Evolutionary conservation across 2,888 invertebrate species (phyloP).

Genomic region (Stenodera caucasica): DNA sequence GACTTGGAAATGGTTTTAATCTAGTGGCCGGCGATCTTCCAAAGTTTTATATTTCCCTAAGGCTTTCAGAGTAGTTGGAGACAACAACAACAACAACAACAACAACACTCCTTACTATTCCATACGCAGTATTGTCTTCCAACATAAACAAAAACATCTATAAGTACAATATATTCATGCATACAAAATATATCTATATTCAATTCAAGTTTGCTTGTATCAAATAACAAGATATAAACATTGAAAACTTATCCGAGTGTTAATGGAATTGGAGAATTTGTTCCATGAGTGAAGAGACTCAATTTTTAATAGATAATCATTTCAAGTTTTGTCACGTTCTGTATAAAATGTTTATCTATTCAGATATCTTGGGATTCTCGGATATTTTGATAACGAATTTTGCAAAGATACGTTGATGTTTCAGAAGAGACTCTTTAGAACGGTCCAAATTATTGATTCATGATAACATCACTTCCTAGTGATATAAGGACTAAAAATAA

Average conservation of each 20-base stretch:
- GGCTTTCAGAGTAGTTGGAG: conserved; percentile 34
- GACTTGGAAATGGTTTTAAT: conserved; percentile 45
- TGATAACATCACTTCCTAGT: too few relatives aligned
- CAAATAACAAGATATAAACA: conserved; percentile 30
- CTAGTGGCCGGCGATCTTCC: conserved; percentile 48
- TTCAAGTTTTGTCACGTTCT: too few relatives aligned
- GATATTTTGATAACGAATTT: too few relatives aligned
- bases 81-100: too few relatives aligned
- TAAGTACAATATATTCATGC: not conserved
- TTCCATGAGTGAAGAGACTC: conserved; percentile 7
- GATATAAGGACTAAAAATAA: too few relatives aligned
- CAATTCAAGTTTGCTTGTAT: conserved; percentile 27
- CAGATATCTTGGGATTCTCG: too few relatives aligned
- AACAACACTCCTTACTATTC: conserved; percentile 22
- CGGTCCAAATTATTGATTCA: too few relatives aligned
- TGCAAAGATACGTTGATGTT: too few relatives aligned
- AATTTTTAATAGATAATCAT: conserved; percentile 11
- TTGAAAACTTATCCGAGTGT: conserved; percentile 23
- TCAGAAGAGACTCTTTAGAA: too few relatives aligned
- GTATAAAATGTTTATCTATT: too few relatives aligned
- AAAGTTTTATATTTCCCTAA: conserved; percentile 49
- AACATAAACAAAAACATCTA: not conserved
- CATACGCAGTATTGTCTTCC: conserved; percentile 24
- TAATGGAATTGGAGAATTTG: conserved; percentile 22
- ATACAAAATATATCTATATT: conserved; percentile 4